Evolutionary conservation across 2,797 vertebrate species (phyloP).

Genomic region (Neosalanx taihuensis): DNA sequence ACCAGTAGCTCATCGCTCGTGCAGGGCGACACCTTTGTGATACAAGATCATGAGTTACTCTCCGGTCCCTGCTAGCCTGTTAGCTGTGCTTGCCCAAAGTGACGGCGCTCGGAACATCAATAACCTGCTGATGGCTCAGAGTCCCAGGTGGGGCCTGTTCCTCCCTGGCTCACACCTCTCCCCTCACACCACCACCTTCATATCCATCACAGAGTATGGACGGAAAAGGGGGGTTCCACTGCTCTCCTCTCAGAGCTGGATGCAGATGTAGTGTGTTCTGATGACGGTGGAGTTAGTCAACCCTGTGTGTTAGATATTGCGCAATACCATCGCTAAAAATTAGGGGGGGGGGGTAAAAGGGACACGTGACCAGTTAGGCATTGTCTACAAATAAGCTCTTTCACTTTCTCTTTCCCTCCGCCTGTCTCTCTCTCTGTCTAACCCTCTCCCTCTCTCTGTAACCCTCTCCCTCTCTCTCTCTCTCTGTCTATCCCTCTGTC

Average conservation of each 20-base stretch:
- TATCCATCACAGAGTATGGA: conserved; percentile 97
- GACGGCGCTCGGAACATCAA: conserved; percentile 85
- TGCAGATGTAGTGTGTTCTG: conserved; percentile 99
- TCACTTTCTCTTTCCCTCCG: conserved; percentile 9
- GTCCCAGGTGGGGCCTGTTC: conserved; percentile 61
- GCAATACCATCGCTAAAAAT: conserved; percentile 32
- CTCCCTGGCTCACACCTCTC: conserved; percentile 57
- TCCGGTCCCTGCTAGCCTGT: conserved; percentile 89
- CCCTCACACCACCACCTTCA: conserved; percentile 47
- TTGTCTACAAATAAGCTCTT: conserved; percentile 14
- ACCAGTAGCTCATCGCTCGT: conserved; percentile 95
- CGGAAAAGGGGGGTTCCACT: conserved; percentile 99
- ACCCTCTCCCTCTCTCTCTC: conserved; percentile 24
- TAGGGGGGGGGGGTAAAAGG: not conserved
- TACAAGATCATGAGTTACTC: conserved; percentile 86
- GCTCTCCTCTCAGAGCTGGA: conserved; percentile 99
- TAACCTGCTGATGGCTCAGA: conserved; percentile 87
- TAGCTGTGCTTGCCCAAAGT: conserved; percentile 92
- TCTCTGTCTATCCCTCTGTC: conserved; percentile 31
- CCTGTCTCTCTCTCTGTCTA: too few species aligned
- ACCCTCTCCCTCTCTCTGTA: too few species aligned
- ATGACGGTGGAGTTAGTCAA: conserved; percentile 96
- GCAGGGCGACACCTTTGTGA: conserved; percentile 76
- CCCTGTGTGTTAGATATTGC: conserved; percentile 66
- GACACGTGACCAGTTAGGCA: not conserved